phyloP scores from a whole-genome alignment of 1,140 invertebrate species.

The Drosophila asahinai region DNA sequence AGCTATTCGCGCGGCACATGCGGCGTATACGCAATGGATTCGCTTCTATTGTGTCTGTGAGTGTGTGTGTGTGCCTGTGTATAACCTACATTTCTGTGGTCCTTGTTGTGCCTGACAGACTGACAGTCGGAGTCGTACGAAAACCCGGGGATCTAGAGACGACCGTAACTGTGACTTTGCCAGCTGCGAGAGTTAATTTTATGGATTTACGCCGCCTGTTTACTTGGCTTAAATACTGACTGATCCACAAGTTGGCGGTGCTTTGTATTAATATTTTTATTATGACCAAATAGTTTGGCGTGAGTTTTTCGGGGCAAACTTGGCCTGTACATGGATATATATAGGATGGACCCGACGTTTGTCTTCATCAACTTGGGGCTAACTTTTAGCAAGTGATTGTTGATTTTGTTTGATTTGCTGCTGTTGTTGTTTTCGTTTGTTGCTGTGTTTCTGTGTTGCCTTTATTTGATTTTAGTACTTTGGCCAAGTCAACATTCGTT shows the following conservation, averaged over 20 bases:
- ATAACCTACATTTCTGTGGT: slow-evolving; percentile 62
- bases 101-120: slow-evolving; percentile 46
- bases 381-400: slow-evolving; percentile 68
- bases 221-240: slow-evolving; percentile 61
- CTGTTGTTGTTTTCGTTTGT: slow-evolving; percentile 41
- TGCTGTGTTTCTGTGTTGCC: slow-evolving; percentile 37
- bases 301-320: slow-evolving; percentile 11
- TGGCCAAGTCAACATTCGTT: slow-evolving; percentile 80
- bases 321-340: slow-evolving; percentile 1
- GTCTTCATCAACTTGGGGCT: slow-evolving; percentile 59
- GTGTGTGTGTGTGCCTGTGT: slow-evolving; percentile 30
- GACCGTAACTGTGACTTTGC: slow-evolving; percentile 28
- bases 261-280: slow-evolving; percentile 66
- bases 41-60: slow-evolving; percentile 30
- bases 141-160: slow-evolving; percentile 26
- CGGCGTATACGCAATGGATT: slow-evolving; percentile 64
- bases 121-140: slow-evolving; percentile 20
- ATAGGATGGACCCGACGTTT: slow-evolving; percentile 25
- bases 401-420: slow-evolving; percentile 76
- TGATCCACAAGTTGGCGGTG: slow-evolving; percentile 54
- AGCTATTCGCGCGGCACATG: slow-evolving; percentile 35
- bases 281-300: slow-evolving; percentile 60
- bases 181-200: slow-evolving; percentile 52
- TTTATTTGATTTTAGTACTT: slow-evolving; percentile 81
- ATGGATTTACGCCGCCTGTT: slow-evolving; percentile 61